Evolutionary conservation across 2,113 vertebrate species (phyloP), one percentile per base, ranked within the genome.

Genomic region (Trinectes maculatus): DNA sequence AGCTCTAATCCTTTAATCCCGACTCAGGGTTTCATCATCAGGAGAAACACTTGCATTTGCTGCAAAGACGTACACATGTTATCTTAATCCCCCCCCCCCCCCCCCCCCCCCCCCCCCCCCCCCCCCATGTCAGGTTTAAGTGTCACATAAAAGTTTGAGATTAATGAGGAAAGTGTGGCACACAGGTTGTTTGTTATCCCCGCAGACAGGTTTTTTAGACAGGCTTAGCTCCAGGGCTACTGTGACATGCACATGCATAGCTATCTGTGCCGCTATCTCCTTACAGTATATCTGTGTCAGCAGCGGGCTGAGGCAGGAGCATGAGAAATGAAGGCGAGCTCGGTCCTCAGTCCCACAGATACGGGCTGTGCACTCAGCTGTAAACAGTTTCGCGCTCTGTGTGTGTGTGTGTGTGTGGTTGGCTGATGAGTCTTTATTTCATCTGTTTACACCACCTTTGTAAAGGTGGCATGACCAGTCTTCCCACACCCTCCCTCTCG

Each of bases 311-410:
- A 80, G 71, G 61, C 79, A 29, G 78, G 74, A 79, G 61, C 86
- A 76, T 91, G 90, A 90, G 89, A 89, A 90, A 87, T 68, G 77
- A 74, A 84, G 85, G 78, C 77, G 2, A 70, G 74, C 73, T 83
- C 31, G 33, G 88, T 85, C 87, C 85, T 84, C 87, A 89, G 88
- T 78, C 68, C 74, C 66, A 37, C 53, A 64, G 67, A 91, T 90
- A 85, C 77, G 89, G 90, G 90, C 62, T 58, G 74, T 61, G 79
- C 52, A 62, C 68, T 78, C 78, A 53, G 66, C 68, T 75, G 83
- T 85, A 82, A 86, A 88, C 83, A 66, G 61, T 63, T 71, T 78
- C 28, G 37, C 56, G 56, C 46, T 53, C 49, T 67, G 60, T 24
- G 22, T 46, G 48, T 60, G 42, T 79, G 69, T 57, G 29, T 66